Evolutionary conservation across 2,113 vertebrate genomes (phyloP).

Genomic region (Platycercus adscitus): DNA sequence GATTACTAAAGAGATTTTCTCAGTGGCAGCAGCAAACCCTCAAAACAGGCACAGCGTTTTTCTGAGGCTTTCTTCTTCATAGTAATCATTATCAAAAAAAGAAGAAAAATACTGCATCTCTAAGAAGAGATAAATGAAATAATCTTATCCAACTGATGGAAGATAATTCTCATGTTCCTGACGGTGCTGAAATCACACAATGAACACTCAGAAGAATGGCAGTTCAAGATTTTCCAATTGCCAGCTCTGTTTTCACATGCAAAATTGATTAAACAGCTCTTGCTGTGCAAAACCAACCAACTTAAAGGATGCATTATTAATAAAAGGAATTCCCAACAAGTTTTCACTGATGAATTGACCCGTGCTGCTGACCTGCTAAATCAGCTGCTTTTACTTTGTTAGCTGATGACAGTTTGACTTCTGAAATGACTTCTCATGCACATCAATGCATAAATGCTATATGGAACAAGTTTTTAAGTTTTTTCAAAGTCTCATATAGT

Average conservation of each 20-base stretch:
- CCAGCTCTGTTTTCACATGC: background rate
- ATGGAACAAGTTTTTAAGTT: background rate
- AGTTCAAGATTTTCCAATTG: background rate
- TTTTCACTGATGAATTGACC: background rate
- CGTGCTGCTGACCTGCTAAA: background rate
- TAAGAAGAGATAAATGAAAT: background rate
- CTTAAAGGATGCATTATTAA: background rate
- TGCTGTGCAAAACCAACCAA: background rate
- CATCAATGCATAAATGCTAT: background rate
- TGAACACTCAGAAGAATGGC: background rate
- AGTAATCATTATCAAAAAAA: background rate
- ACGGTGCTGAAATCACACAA: background rate
- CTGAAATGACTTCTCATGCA: background rate
- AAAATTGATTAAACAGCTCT: background rate
- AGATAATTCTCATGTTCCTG: background rate
- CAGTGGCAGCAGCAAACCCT: background rate
- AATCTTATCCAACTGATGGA: fast-evolving
- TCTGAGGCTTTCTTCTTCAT: background rate
- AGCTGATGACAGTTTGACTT: background rate
- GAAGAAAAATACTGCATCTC: background rate
- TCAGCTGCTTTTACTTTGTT: background rate
- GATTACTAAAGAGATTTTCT: background rate
- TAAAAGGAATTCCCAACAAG: background rate
- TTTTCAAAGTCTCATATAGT: background rate
- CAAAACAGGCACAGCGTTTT: fast-evolving